Conservation (phyloP, 2,113 vertebrate species). For the Plecturocebus donacophilus region DNA sequence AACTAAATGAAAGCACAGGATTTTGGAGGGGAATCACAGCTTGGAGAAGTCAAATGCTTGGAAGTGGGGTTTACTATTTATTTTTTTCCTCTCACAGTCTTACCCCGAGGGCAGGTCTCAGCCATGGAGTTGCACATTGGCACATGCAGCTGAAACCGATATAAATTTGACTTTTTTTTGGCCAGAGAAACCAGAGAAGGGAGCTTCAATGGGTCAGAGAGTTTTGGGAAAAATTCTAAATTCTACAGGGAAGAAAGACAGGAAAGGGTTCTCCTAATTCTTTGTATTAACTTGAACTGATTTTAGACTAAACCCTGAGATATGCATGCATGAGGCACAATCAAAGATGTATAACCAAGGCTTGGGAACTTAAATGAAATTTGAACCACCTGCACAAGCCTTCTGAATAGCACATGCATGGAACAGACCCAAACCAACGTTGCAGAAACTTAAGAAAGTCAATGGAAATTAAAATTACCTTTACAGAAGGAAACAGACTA, state of each 20-base stretch:
- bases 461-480: neutral
- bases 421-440: neutral
- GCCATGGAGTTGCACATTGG: neutral
- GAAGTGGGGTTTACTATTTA: neutral
- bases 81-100: neutral
- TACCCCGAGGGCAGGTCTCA: neutral
- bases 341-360: neutral
- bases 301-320: neutral
- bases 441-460: neutral
- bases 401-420: neutral
- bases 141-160: neutral
- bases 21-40: neutral
- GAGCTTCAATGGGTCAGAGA: neutral
- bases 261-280: neutral
- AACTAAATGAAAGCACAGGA: neutral
- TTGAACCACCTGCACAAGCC: neutral
- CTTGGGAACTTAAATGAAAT: neutral
- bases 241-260: neutral
- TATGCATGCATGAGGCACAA: neutral
- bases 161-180: neutral
- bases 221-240: neutral
- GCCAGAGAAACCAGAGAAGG: neutral
- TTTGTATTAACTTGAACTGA: neutral
- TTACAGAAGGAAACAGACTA: neutral
- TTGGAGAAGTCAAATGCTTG: neutral